Percentiles rank a stretch among this genome's conserved stretches.
Evolutionary conservation across 1,140 invertebrate species (phyloP).

Genomic region (Ruditapes philippinarum): DNA sequence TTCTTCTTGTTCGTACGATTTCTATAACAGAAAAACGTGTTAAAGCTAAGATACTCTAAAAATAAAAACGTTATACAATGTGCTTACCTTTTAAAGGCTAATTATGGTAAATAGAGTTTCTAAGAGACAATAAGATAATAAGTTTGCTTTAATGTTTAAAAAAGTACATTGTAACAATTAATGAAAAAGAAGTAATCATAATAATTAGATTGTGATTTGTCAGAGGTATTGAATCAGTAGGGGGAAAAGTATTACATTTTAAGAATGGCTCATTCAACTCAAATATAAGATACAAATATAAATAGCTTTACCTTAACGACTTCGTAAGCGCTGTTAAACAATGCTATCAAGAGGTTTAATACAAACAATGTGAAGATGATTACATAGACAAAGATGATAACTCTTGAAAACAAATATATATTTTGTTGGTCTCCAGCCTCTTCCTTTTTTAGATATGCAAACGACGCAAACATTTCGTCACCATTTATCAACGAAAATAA

Average conservation of each 20-base stretch:
- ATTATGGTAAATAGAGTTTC: too few species aligned
- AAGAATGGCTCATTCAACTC: not conserved
- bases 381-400: not conserved
- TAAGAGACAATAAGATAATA: too few species aligned
- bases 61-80: too few species aligned
- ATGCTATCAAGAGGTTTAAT: conserved; percentile 4
- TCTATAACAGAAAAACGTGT: too few species aligned
- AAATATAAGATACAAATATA: too few species aligned
- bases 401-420: not conserved
- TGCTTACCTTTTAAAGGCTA: too few species aligned
- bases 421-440: not conserved
- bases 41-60: too few species aligned
- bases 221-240: not conserved
- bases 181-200: too few species aligned
- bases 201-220: too few species aligned
- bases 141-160: too few species aligned
- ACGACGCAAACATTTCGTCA: conserved; percentile 10
- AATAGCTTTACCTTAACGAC: not conserved
- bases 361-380: not conserved
- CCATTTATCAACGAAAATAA: conserved; percentile 3
- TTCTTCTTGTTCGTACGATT: too few species aligned
- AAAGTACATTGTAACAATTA: too few species aligned
- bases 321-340: conserved; percentile 41
- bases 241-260: not conserved
- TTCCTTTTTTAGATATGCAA: not conserved